Evolutionary conservation across 2,113 vertebrate species (phyloP), one percentile per base, ranked within the genome.

Genomic region (Dendrocopos noguchii): DNA sequence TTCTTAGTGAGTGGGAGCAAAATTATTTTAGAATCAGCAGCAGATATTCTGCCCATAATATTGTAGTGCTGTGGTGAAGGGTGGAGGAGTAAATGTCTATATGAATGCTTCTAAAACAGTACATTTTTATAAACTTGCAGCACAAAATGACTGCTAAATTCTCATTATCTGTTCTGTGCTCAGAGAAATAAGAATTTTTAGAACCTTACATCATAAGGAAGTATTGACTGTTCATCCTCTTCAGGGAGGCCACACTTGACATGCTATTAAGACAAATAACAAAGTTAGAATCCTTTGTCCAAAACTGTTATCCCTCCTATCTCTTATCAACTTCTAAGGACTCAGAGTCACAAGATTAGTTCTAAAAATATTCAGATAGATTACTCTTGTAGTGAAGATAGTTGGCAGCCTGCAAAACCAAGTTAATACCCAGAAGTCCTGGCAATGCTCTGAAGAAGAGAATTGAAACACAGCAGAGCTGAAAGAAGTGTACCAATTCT

Each of bases 401-500:
- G 50, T 52, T 52, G 50, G 50, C 50, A 52, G 50, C 22, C 22
- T 22, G 22, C 50, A 22, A 52, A 52, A 52, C 10, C 50, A 63
- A 22, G 53, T n/a, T 66, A 57, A 20, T 28, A 17, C 31, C 18
- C 64, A 34, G 47, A 39, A 36, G 72, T 44, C 68, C 64, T 46
- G 39, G 80, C 60, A 6, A 5, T 10, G 16, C 22, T 82, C 72
- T 44, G 24, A 71, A 67, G 61, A 56, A 24, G 27, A 46, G 21
- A 75, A 8, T 7, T 39, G 0, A 52, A 22, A 27, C 46, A 5
- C 0, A 33, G 27, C 1, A 22, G 46, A 56, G 52, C 53, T 57
- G 44, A 29, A 39, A 28, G 50, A 21, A 29, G n/a, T 0, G 3
- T 10, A 3, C 39, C 7, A 9, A 3, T 31, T 42, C 14, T 3